Evolutionary conservation across 2,888 invertebrate genomes (phyloP), one percentile per base, ranked within the genome.

Genomic region (Hirtodrosophila cameraria): DNA sequence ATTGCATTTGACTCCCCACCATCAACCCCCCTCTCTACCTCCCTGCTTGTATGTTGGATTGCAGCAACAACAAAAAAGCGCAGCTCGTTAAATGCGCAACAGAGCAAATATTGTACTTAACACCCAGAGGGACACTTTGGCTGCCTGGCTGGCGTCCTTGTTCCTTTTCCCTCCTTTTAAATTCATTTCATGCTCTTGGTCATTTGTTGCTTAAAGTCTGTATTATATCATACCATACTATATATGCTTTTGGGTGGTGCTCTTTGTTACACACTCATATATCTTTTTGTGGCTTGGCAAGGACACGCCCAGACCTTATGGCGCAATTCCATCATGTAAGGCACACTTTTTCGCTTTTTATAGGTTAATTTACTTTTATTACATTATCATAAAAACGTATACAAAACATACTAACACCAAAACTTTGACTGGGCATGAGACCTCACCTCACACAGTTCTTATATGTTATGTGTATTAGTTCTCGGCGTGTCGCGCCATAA

Each of bases 321-420:
- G 84, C 75, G 68, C 81, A 87, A 81, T 87, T 81, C 71, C 81
- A 59, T 71, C 81, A 71, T 81, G 81, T 87, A 63, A 69, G 86
- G 69, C 76, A 76, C 79, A 82, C 78, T 80, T 86, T 87, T 86
- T 74, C 69, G 62, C 61, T 85, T 88, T 23, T 88, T 88, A 89
- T 88, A 87, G 89, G 88, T 88, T 88, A 89, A 88, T 88, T 88
- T 80, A 80, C 81, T 88, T 88, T 88, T 89, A 88, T 89, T 86
- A 89, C 86, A 82, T 76, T 80, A 82, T 84, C 86, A 86, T 88
- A 88, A 88, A 88, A 85, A 84, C n/a, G 81, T 42, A 50, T 62
- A 62, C 53, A 52, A 41, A 45, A 53, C 31, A 41, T 18, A 45
- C 41, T 39, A 9, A 28, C 48, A 59, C 57, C 58, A 77, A 75